Percentiles rank a stretch among this genome's conserved stretches.
phyloP scores from a whole-genome alignment of 2,797 vertebrate genomes.

The Catostomus latipinnis region DNA sequence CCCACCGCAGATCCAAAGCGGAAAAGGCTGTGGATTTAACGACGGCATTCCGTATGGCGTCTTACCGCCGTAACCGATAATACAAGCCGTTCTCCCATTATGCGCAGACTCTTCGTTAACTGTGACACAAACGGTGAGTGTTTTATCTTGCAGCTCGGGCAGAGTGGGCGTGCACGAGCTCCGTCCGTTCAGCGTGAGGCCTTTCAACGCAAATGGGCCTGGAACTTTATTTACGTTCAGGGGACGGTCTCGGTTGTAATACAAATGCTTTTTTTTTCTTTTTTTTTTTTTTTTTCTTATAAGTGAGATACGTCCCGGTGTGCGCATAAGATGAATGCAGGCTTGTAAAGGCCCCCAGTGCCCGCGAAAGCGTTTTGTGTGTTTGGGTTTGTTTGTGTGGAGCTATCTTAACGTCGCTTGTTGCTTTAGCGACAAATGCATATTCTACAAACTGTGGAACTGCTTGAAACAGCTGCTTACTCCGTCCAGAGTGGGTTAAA shows the following conservation, averaged over 20 bases:
- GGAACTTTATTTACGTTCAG: neutral
- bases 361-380: neutral
- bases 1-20: conserved; percentile 33
- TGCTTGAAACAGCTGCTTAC: neutral
- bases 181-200: conserved; percentile 17
- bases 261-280: too few species aligned
- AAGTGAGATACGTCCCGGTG: too few species aligned
- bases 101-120: conserved; percentile 20
- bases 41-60: conserved; percentile 15
- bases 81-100: conserved; percentile 4
- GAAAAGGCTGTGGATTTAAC: conserved; percentile 32
- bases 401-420: neutral
- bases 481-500: neutral
- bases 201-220: neutral
- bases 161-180: conserved; percentile 33
- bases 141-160: conserved; percentile 1
- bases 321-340: too few species aligned
- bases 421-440: neutral
- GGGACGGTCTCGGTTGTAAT: too few species aligned
- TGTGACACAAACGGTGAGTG: conserved; percentile 31
- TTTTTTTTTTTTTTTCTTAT: neutral
- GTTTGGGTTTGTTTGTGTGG: neutral
- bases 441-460: neutral
- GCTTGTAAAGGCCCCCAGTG: neutral
- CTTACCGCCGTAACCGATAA: conserved; percentile 17